phyloP scores from a whole-genome alignment of 2,113 vertebrate genomes.

The Orthonyx spaldingii region DNA sequence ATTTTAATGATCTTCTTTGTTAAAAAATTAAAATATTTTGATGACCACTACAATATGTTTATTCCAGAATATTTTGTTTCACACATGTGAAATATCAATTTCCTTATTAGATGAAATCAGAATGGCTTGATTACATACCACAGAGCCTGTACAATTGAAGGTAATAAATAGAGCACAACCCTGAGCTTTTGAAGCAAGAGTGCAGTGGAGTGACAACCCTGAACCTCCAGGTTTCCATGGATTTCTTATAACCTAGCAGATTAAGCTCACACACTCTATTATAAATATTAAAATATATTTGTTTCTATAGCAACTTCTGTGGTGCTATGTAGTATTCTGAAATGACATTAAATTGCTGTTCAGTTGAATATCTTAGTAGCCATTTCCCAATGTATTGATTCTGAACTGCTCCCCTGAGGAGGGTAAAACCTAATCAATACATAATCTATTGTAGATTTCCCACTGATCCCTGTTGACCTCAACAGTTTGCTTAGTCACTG shows the following conservation, averaged over 20 bases:
- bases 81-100: not conserved
- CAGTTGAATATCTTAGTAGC: not conserved
- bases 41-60: not conserved
- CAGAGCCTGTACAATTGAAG: not conserved
- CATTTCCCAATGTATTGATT: not conserved
- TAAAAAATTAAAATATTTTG: not conserved
- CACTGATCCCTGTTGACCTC: not conserved
- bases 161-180: not conserved
- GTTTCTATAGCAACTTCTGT: conserved; percentile 42
- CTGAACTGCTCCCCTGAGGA: not conserved
- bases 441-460: not conserved
- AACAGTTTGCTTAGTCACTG: not conserved
- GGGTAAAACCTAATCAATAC: not conserved
- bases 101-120: not conserved
- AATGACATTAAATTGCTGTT: not conserved
- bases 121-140: not conserved
- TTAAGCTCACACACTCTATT: not conserved
- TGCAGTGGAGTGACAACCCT: not conserved
- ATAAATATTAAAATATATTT: not conserved
- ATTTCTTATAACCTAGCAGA: not conserved
- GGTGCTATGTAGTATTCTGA: not conserved
- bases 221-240: not conserved
- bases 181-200: not conserved
- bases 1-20: not conserved
- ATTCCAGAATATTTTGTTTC: not conserved